Evolutionary conservation across 2,797 vertebrate species (phyloP).

Genomic region (Synanceia verrucosa): DNA sequence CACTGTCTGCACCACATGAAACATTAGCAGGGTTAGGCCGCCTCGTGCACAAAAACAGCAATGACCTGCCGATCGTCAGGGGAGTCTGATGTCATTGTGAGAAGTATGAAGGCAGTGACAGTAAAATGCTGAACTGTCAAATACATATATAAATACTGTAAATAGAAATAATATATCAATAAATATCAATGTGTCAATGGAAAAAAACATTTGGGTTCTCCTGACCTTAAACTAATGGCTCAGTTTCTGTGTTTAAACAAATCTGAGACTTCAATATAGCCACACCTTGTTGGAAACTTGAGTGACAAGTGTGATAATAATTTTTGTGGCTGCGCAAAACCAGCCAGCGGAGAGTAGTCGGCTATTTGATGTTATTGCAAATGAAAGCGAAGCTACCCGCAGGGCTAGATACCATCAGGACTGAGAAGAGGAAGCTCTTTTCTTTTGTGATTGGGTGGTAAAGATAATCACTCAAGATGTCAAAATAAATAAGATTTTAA

Average conservation of each 20-base stretch:
- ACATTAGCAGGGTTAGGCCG: background rate
- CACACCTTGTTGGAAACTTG: background rate
- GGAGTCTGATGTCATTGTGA: background rate
- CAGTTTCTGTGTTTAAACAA: conserved; percentile 2
- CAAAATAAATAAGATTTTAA: background rate
- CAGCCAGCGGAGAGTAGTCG: background rate
- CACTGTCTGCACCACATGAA: background rate
- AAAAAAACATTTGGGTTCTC: background rate
- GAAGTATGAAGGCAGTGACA: background rate
- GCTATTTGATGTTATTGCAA: background rate
- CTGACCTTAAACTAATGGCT: background rate
- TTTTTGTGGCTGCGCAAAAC: background rate
- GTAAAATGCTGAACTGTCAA: background rate
- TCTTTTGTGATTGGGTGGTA: background rate
- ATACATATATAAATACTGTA: too few species aligned
- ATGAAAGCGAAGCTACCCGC: background rate
- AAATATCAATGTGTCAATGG: background rate
- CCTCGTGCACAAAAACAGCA: conserved; percentile 11
- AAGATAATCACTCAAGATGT: background rate
- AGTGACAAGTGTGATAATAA: background rate
- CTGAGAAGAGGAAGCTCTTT: background rate
- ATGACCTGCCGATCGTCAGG: conserved; percentile 5
- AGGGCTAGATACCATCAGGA: background rate
- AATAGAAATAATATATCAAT: background rate
- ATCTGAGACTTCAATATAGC: background rate